These are phyloP conservation scores for Leiothrix lutea DNA, from an alignment of 2,113 vertebrate species.

Conservation along the genomic window DNA sequence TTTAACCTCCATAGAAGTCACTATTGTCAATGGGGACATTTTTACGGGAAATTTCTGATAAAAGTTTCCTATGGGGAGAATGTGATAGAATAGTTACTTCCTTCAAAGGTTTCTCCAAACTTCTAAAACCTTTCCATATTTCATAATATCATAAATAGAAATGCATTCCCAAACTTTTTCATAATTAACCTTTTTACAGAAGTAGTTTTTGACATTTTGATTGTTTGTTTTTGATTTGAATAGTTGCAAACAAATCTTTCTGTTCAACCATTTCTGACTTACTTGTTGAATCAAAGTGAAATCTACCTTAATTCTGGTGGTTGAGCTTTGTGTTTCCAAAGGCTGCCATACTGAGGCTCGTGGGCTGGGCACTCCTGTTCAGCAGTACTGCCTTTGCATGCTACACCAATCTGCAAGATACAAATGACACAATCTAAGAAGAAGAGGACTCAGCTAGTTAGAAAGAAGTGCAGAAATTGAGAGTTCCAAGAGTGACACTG, in stretches of 20 bases:
- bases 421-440: background rate
- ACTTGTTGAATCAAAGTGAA: background rate
- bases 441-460: background rate
- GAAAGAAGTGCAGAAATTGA: background rate
- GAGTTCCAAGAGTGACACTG: background rate
- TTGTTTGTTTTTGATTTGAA: background rate
- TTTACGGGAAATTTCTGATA: background rate
- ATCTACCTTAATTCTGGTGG: background rate
- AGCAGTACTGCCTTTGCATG: background rate
- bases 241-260: background rate
- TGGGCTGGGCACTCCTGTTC: background rate
- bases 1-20: background rate
- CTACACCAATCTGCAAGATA: background rate
- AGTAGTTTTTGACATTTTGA: background rate
- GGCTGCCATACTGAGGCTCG: background rate
- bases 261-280: background rate
- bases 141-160: background rate
- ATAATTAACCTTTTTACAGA: background rate
- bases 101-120: background rate
- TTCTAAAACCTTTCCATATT: background rate
- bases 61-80: background rate
- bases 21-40: background rate
- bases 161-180: background rate
- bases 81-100: background rate
- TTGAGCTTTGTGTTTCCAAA: background rate